A percentile compares a stretch with the other conserved stretches of the same genome.
These are phyloP conservation scores for Ctenoplectra terminalis DNA, from an alignment of 1,140 invertebrate species.

Conservation along the genomic window DNA sequence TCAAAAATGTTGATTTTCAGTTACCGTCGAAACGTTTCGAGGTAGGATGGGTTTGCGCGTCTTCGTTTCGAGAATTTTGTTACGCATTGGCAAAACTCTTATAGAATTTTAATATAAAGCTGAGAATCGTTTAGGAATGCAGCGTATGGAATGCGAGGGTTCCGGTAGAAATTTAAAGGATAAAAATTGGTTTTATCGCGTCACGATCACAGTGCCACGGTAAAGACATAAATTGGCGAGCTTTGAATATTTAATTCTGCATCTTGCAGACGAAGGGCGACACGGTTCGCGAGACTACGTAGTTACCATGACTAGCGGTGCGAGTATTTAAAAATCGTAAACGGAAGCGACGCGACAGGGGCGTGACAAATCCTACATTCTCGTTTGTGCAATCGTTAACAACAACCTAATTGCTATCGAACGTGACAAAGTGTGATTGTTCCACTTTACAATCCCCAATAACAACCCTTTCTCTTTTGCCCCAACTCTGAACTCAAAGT, in stretches of 20 bases:
- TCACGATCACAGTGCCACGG: background rate
- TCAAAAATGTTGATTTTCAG: too few relatives aligned
- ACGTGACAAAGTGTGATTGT: background rate
- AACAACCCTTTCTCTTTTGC: background rate
- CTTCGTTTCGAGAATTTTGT: too few relatives aligned
- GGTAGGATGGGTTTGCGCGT: too few relatives aligned
- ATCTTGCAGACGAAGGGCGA: background rate
- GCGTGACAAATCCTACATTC: slow-evolving; percentile 20
- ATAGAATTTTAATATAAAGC: too few relatives aligned
- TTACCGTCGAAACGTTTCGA: too few relatives aligned
- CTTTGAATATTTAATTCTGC: background rate
- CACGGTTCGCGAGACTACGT: background rate
- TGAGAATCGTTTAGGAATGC: too few relatives aligned
- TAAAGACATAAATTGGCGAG: background rate
- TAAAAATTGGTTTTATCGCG: background rate
- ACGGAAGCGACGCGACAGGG: slow-evolving; percentile 13
- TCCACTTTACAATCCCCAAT: background rate
- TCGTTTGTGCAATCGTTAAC: background rate
- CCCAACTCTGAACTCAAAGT: background rate
- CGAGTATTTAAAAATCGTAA: slow-evolving; percentile 18
- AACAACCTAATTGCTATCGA: background rate
- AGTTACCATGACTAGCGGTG: background rate
- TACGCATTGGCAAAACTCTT: too few relatives aligned
- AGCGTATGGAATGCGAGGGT: background rate
- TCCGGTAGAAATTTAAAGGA: too few relatives aligned